Conservation (phyloP, 2,113 vertebrate genomes). For the Calyptommatus sinebrachiatus region DNA sequence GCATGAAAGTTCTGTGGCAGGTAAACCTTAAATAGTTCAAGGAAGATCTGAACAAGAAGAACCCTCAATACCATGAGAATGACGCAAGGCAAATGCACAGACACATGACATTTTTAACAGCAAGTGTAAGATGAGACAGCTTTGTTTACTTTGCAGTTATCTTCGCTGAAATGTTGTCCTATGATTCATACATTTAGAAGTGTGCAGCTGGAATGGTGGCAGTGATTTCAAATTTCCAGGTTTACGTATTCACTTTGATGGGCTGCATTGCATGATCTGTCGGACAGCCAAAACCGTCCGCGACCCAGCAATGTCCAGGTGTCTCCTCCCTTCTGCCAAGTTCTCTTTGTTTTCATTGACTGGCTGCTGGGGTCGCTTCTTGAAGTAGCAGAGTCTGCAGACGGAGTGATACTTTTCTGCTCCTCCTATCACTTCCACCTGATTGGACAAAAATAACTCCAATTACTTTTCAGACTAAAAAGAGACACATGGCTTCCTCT, state of each 20-base stretch:
- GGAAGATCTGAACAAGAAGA: background rate
- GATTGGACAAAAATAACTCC: background rate
- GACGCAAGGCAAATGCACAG: background rate
- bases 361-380: slow-evolving; percentile 28
- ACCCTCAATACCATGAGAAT: background rate
- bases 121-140: background rate
- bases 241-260: background rate
- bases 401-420: slow-evolving; percentile 92
- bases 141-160: background rate
- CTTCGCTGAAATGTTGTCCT: background rate
- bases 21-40: too few relatives aligned
- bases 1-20: too few relatives aligned
- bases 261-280: slow-evolving; percentile 39
- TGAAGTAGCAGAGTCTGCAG: slow-evolving; percentile 86
- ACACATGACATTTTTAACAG: background rate
- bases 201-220: background rate
- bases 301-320: slow-evolving; percentile 23
- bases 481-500: background rate
- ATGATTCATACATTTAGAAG: background rate
- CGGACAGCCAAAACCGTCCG: slow-evolving; percentile 76
- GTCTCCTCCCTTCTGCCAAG: slow-evolving; percentile 50
- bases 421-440: slow-evolving; percentile 97
- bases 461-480: rapidly evolving
- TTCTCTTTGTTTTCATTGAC: slow-evolving; percentile 79
- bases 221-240: rapidly evolving